Evolutionary conservation across 1,140 invertebrate species (phyloP).

Genomic region (Gryllus bimaculatus): DNA sequence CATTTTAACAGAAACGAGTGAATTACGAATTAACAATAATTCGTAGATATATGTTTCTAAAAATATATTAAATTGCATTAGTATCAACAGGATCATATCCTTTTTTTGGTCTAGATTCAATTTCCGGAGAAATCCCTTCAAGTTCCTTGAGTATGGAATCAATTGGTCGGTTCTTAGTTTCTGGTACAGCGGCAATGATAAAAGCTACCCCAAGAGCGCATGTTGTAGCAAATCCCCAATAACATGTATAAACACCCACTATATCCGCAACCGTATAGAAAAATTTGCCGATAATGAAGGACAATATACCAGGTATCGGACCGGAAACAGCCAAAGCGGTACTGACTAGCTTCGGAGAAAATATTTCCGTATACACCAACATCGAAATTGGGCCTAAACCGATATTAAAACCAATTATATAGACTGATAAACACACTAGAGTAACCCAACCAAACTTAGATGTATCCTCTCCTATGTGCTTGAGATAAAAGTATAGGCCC

Average conservation of each 20-base stretch:
- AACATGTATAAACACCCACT: slow-evolving; percentile 42
- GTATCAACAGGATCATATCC: no score
- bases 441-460: slow-evolving; percentile 39
- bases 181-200: slow-evolving; percentile 44
- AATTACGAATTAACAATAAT: no score
- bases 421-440: slow-evolving; percentile 41
- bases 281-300: slow-evolving; percentile 42
- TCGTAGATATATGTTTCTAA: no score
- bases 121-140: slow-evolving; percentile 27
- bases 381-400: slow-evolving; percentile 45
- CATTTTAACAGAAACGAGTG: no score
- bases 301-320: slow-evolving; percentile 52
- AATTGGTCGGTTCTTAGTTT: slow-evolving; percentile 51
- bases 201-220: slow-evolving; percentile 39
- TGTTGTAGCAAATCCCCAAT: slow-evolving; percentile 47
- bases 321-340: slow-evolving; percentile 64
- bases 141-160: slow-evolving; percentile 44
- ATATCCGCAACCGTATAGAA: slow-evolving; percentile 36
- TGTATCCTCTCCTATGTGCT: slow-evolving; percentile 29
- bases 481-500: slow-evolving; percentile 37
- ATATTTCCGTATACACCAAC: slow-evolving; percentile 52
- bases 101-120: no score
- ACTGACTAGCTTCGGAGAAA: slow-evolving; percentile 67
- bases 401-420: slow-evolving; percentile 41
- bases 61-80: no score